Base-by-base conservation (phyloP, 2,888 invertebrate genomes). In the Dromius quadrimaculatus region DNA sequence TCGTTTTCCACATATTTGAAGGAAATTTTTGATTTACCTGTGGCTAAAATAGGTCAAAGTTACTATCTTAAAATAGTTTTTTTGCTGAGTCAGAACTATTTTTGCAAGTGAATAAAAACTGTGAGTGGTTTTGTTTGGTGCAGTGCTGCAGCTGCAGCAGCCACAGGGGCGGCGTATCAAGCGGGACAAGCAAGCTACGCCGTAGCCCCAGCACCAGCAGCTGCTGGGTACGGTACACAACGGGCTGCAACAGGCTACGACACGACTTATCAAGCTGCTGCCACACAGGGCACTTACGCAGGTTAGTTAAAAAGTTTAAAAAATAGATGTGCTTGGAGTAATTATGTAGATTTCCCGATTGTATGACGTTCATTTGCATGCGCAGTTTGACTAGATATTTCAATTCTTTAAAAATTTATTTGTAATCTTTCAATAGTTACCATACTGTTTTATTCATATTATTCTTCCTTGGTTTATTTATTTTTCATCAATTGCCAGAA, bases 181-280 rank as follows among this genome's bases (percentile, higher is more conserved):
- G 89, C 93, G 22, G 90, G 92, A 19, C 93, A 93, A 81, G 89
- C 93, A 63, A 92, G 93, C 74, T 94, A 93, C 85, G 93, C 92
- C 74, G 92, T 92, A 84, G 91, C 92, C 43, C 90, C 92, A 73
- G 90, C 92, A 19, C 90, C 93, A 41, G 92, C 93, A 72, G 91
- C 91, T 63, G 90, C 92, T 38, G 91, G 93, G 61, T 94, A 94
- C 83, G 90, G 92, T 73, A 92, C 94, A 45, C 94, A 94, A 79
- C 88, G 92, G 72, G 89, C 92, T 32, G 89, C 90, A 54, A 88
- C 92, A 62, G 92, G 92, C 71, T 92, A 93, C 85, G 92, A 93
- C 80, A 91, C 92, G 74, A 92, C 94, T 47, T 92, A 92, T 77
- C 93, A 93, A 78, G 92, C 93, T 70, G 90, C 91, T 17, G 91